A percentile compares a stretch with the other conserved stretches of the same genome.
Conservation (phyloP, 2,113 vertebrate genomes). For the Syngnathus scovelli region DNA sequence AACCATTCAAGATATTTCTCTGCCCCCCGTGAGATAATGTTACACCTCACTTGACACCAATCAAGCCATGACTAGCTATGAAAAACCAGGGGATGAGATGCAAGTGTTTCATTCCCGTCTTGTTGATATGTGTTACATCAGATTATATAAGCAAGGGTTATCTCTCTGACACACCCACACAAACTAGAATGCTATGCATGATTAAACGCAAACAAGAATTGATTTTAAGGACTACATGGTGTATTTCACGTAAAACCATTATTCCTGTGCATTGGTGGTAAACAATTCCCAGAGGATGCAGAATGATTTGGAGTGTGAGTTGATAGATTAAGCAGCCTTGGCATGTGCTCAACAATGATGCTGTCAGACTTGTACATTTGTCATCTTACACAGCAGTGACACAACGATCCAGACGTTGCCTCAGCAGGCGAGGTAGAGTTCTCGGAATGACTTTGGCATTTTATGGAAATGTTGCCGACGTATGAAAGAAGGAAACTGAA, state of each 20-base stretch:
- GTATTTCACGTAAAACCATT: neutral
- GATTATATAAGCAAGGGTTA: slow-evolving; percentile 40
- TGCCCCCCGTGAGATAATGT: neutral
- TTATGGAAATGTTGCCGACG: slow-evolving; percentile 13
- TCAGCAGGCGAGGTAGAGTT: slow-evolving; percentile 33
- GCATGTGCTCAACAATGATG: slow-evolving; percentile 26
- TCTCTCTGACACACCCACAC: slow-evolving; percentile 42
- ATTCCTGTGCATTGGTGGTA: slow-evolving; percentile 15
- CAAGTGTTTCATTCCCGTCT: slow-evolving; percentile 42
- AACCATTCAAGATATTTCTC: slow-evolving; percentile 2
- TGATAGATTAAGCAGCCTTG: slow-evolving; percentile 27
- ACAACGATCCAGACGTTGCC: slow-evolving; percentile 27
- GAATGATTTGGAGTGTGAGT: slow-evolving; percentile 35
- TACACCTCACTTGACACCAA: slow-evolving; percentile 4
- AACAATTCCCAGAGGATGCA: slow-evolving; percentile 17
- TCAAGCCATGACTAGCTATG: neutral
- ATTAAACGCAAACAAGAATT: slow-evolving; percentile 18
- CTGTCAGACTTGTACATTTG: slow-evolving; percentile 29
- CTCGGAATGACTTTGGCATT: slow-evolving; percentile 38
- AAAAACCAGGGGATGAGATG: neutral
- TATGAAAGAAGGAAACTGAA: slow-evolving; percentile 31
- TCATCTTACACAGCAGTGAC: slow-evolving; percentile 34
- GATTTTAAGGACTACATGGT: neutral
- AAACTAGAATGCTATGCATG: slow-evolving; percentile 24
- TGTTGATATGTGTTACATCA: slow-evolving; percentile 31